These are phyloP conservation scores for Sternotherus odoratus DNA, from an alignment of 2,797 vertebrate species.

Conservation along the genomic window DNA sequence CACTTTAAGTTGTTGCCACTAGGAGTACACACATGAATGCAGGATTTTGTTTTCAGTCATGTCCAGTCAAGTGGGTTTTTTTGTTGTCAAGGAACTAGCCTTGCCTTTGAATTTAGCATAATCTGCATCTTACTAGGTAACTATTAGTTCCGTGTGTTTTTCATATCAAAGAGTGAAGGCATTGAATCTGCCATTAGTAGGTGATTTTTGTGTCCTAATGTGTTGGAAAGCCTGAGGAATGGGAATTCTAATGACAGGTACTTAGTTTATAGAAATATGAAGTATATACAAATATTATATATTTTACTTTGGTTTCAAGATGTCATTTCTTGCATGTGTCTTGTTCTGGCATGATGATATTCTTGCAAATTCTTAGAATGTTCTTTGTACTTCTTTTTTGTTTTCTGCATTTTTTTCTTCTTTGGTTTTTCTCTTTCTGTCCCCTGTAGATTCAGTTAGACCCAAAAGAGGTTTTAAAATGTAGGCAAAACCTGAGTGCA, in stretches of 20 bases:
- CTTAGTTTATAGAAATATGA: not conserved
- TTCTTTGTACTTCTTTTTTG: not conserved
- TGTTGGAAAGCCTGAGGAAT: not conserved
- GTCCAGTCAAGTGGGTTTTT: conserved; percentile 16
- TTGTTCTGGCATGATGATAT: not conserved
- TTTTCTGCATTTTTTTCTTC: not conserved
- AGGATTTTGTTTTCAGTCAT: accelerated
- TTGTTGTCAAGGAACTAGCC: conserved; percentile 28
- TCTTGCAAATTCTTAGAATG: accelerated
- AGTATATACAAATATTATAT: not conserved
- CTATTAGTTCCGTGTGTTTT: not conserved
- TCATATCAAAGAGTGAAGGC: not conserved
- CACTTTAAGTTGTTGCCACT: not conserved
- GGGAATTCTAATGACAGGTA: not conserved
- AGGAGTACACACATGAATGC: not conserved
- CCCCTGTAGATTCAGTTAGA: not conserved
- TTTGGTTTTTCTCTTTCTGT: not conserved
- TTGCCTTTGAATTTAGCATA: conserved; percentile 63
- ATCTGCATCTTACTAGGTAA: not conserved
- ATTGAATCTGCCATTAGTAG: not conserved
- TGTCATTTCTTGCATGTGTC: not conserved
- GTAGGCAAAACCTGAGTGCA: not conserved
- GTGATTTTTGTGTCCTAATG: not conserved
- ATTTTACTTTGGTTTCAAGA: not conserved
- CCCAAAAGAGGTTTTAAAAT: not conserved